phyloP scores from a whole-genome alignment of 2,888 invertebrate genomes.

The Spatulosminthurus flaviceps region DNA sequence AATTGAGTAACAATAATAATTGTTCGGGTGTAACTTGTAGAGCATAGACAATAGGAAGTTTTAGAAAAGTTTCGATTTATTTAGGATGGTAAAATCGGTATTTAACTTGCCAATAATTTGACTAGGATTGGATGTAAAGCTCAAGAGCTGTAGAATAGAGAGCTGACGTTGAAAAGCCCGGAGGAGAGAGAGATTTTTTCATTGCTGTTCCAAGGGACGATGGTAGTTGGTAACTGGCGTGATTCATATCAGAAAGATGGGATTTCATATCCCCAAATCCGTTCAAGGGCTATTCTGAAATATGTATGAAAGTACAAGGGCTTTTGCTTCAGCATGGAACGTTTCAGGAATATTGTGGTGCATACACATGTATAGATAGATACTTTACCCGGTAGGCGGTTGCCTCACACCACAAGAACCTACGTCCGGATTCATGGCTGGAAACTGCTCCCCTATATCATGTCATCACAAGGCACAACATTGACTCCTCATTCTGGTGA shows the following conservation, averaged over 20 bases:
- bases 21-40: too few relatives aligned
- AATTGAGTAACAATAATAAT: too few relatives aligned
- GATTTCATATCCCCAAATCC: conserved; percentile 37
- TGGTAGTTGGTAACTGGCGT: conserved; percentile 35
- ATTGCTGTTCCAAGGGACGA: conserved; percentile 36
- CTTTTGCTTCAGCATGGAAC: background rate
- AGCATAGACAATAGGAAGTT: too few relatives aligned
- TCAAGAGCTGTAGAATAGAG: background rate
- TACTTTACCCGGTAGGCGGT: conserved; percentile 36
- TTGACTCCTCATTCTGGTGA: conserved; percentile 13
- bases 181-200: conserved; percentile 23
- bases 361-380: background rate
- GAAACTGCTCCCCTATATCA: conserved; percentile 11
- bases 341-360: background rate
- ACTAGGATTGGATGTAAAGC: too few relatives aligned
- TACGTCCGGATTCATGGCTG: conserved; percentile 17
- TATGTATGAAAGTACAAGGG: background rate
- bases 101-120: too few relatives aligned
- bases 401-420: conserved; percentile 29
- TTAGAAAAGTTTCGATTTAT: too few relatives aligned
- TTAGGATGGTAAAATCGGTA: too few relatives aligned
- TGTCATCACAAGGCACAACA: conserved; percentile 22
- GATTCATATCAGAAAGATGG: conserved; percentile 45
- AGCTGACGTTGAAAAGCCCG: too few relatives aligned
- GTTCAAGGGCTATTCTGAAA: conserved; percentile 31